Conservation (phyloP, 2,888 invertebrate species). For the Cordilura impudica region DNA sequence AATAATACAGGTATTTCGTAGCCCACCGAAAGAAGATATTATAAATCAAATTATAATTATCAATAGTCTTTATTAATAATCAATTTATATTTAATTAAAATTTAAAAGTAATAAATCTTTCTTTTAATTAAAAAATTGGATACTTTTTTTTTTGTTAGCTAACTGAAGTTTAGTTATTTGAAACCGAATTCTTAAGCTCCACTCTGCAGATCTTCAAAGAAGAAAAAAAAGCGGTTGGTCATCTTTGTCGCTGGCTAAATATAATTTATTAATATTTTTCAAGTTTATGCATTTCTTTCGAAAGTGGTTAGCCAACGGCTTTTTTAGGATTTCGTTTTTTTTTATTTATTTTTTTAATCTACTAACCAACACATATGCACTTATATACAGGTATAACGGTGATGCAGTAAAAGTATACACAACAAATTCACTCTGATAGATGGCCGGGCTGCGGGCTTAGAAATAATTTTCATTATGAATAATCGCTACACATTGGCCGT, state of each 20-base stretch:
- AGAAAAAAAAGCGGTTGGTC: no score
- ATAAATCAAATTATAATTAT: no score
- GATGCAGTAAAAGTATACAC: neutral
- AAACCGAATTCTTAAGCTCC: neutral
- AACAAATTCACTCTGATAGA: constrained; percentile 55
- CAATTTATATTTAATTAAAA: no score
- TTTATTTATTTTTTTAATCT: constrained; percentile 14
- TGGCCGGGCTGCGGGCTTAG: constrained; percentile 58
- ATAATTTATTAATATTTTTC: constrained; percentile 43
- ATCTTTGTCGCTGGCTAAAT: neutral
- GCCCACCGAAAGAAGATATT: no score
- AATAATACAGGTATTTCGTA: no score
- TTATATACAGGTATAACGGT: neutral
- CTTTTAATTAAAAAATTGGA: no score
- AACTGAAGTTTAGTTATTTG: no score
- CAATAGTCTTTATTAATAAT: no score
- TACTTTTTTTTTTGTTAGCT: no score
- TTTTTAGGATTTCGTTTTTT: constrained; percentile 28
- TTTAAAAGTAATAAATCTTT: no score
- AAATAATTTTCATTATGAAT: constrained; percentile 61
- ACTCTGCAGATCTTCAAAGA: constrained; percentile 3
- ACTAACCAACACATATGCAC: no score
- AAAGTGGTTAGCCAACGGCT: constrained; percentile 36
- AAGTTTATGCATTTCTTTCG: constrained; percentile 49
- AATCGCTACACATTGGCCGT: constrained; percentile 55